These are phyloP conservation scores for Calliopsis andreniformis DNA, from an alignment of 1,140 invertebrate species.

Conservation along the genomic window DNA sequence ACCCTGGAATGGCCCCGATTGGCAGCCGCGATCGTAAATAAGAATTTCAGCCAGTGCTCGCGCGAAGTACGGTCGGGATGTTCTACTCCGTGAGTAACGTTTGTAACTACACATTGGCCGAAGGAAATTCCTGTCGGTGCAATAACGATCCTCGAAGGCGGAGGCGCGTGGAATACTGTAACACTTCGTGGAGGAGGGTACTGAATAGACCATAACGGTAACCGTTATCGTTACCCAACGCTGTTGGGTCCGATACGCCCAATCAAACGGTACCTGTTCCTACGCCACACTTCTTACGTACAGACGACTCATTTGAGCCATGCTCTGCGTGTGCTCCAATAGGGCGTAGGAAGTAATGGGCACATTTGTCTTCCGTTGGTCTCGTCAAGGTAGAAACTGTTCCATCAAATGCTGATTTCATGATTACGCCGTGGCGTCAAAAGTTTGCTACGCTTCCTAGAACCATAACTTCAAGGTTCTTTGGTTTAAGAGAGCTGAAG, in stretches of 20 bases:
- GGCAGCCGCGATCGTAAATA: constrained; percentile 22
- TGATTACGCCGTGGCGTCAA: too few relatives aligned
- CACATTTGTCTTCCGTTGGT: too few relatives aligned
- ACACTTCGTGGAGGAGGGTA: constrained; percentile 49
- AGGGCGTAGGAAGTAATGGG: too few relatives aligned
- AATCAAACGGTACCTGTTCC: constrained; percentile 59
- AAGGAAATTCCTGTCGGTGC: constrained; percentile 48
- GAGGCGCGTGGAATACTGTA: constrained; percentile 46
- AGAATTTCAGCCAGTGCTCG: not conserved
- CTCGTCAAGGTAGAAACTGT: too few relatives aligned
- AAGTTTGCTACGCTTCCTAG: too few relatives aligned
- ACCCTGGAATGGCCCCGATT: not conserved
- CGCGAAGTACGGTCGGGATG: not conserved
- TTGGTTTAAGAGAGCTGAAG: too few relatives aligned
- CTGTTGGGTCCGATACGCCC: constrained; percentile 49
- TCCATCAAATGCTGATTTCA: too few relatives aligned
- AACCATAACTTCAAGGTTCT: too few relatives aligned
- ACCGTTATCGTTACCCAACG: constrained; percentile 68
- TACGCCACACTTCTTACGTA: not conserved
- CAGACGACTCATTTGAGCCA: too few relatives aligned
- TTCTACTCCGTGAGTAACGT: constrained; percentile 2
- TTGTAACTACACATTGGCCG: constrained; percentile 23
- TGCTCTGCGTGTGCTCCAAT: too few relatives aligned
- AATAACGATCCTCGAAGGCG: constrained; percentile 47
- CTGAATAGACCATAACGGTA: constrained; percentile 68